Percentiles rank a stretch among this genome's conserved stretches.
Evolutionary conservation across 2,888 invertebrate species (phyloP).

Genomic region (Scaptomyza reducta): DNA sequence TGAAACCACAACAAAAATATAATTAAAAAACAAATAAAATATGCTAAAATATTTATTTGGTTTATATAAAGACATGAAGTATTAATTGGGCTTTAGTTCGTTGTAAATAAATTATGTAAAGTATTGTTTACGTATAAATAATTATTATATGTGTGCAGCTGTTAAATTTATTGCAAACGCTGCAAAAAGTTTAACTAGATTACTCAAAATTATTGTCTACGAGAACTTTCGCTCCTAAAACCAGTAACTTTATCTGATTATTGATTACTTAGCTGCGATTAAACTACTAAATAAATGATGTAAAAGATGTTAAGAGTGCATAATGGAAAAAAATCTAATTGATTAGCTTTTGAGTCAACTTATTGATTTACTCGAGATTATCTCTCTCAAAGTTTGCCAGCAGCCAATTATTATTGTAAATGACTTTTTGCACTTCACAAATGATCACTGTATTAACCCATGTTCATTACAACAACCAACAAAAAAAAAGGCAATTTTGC

Average conservation of each 20-base stretch:
- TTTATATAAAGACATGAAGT: too few relatives aligned
- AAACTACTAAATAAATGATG: background rate
- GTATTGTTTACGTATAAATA: too few relatives aligned
- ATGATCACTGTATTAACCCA: conserved; percentile 31
- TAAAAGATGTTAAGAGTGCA: conserved; percentile 3
- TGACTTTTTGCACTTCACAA: conserved; percentile 22
- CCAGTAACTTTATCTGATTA: background rate
- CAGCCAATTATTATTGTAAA: conserved; percentile 1
- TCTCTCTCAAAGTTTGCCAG: background rate
- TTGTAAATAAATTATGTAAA: too few relatives aligned
- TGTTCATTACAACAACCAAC: conserved; percentile 14
- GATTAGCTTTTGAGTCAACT: conserved; percentile 16
- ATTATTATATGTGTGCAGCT: background rate
- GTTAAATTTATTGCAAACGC: background rate
- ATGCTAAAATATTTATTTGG: background rate
- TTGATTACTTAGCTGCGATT: background rate
- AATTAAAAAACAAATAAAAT: background rate
- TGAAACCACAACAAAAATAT: background rate
- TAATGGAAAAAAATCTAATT: conserved; percentile 6
- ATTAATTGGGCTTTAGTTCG: too few relatives aligned
- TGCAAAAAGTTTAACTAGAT: conserved; percentile 10
- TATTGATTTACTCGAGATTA: background rate
- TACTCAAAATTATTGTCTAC: background rate
- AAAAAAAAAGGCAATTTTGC: too few relatives aligned
- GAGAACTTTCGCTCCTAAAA: background rate